Evolutionary conservation across 1,140 invertebrate species (phyloP).

Genomic region (Pentalonia nigronervosa): DNA sequence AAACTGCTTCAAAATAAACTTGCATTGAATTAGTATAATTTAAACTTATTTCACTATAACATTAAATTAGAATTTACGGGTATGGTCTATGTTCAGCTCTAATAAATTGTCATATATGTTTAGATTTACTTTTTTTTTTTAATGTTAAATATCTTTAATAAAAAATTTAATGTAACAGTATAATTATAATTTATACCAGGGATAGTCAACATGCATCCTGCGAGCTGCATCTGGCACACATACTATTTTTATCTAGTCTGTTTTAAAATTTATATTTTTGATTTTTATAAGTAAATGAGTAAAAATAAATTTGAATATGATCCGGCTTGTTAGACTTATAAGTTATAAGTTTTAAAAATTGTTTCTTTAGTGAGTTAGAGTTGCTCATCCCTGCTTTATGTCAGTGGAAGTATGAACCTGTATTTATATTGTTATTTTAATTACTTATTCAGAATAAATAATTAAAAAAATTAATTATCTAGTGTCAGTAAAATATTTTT

Average conservation of each 20-base stretch:
- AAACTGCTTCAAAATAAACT: slow-evolving; percentile 27
- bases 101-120: not conserved
- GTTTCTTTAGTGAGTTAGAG: not conserved
- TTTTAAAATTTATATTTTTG: not conserved
- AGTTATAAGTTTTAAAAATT: not conserved
- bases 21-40: not conserved
- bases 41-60: not conserved
- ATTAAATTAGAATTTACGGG: not conserved
- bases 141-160: not conserved
- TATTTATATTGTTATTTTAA: not conserved
- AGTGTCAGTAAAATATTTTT: not conserved
- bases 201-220: not conserved
- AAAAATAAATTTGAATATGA: not conserved
- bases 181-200: not conserved
- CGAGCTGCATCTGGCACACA: too few relatives aligned
- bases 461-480: not conserved
- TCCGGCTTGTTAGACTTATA: not conserved
- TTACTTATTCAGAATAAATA: not conserved
- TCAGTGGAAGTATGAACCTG: not conserved
- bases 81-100: not conserved
- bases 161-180: not conserved
- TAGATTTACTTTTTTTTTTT: not conserved
- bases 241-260: too few relatives aligned
- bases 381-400: not conserved
- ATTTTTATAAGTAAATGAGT: not conserved